Evolutionary conservation across 2,113 vertebrate genomes (phyloP).

Genomic region (Amphiprion percula): DNA sequence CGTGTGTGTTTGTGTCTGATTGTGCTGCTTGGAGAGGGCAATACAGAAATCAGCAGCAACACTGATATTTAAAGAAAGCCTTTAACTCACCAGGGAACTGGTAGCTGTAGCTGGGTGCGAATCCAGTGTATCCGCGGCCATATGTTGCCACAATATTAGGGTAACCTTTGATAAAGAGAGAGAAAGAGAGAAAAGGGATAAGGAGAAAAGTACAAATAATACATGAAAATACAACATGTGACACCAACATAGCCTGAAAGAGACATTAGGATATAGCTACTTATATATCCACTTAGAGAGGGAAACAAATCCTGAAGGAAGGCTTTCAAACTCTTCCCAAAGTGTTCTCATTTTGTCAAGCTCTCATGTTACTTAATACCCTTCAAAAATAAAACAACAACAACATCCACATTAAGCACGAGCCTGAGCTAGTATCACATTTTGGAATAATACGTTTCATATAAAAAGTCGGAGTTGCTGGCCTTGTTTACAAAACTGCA

Average conservation of each 20-base stretch:
- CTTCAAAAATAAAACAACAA: constrained; percentile 5
- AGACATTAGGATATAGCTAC: constrained; percentile 8
- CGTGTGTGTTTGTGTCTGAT: constrained; percentile 22
- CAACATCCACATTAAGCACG: constrained; percentile 15
- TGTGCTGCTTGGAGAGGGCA: constrained; percentile 45
- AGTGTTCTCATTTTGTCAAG: constrained; percentile 18
- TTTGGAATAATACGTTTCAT: constrained; percentile 3
- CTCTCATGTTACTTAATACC: constrained; percentile 25
- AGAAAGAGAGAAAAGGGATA: constrained; percentile 22
- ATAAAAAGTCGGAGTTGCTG: neutral
- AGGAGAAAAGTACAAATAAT: neutral
- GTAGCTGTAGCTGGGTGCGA: constrained; percentile 99
- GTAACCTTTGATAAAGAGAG: constrained; percentile 89
- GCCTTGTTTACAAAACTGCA: constrained; percentile 14
- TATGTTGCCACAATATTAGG: constrained; percentile 99
- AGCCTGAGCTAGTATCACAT: neutral
- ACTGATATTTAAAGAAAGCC: constrained; percentile 57
- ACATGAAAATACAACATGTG: neutral
- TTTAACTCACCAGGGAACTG: constrained; percentile 96
- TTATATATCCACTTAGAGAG: neutral
- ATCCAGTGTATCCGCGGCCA: constrained; percentile 98
- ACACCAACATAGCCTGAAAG: constrained; percentile 1
- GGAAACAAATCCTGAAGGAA: constrained; percentile 9
- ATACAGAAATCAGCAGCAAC: constrained; percentile 53
- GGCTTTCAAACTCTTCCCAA: neutral